Conservation (phyloP, 1,140 invertebrate genomes). For the Saccostrea glomerata region DNA sequence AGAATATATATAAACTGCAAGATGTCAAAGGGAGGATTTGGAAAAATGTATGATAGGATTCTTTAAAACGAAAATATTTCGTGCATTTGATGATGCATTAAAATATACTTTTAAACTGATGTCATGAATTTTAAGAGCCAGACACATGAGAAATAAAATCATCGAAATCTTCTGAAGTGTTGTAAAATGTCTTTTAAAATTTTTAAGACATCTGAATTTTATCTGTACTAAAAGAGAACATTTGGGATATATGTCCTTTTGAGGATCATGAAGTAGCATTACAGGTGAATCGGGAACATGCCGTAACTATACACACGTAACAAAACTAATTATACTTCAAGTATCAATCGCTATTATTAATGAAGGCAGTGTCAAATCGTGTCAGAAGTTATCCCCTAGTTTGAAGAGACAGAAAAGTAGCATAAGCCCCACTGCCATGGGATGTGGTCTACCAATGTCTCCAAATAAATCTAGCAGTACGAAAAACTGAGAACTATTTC, state of each 20-base stretch:
- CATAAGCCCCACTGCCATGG: background rate
- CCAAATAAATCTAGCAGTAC: background rate
- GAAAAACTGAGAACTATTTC: background rate
- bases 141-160: too few species aligned
- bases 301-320: background rate
- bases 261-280: background rate
- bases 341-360: background rate
- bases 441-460: background rate
- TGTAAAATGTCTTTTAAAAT: too few species aligned
- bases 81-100: too few species aligned
- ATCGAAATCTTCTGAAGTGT: too few species aligned
- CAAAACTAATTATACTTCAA: background rate
- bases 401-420: background rate
- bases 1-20: constrained; percentile 1
- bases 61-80: background rate
- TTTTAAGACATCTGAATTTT: too few species aligned
- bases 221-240: background rate
- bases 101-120: too few species aligned
- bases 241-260: background rate
- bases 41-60: background rate
- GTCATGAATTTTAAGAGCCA: too few species aligned
- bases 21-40: background rate
- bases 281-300: background rate
- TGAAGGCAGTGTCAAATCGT: constrained; percentile 1
- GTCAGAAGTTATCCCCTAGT: constrained; percentile 9